Evolutionary conservation across 2,113 vertebrate species (phyloP), one percentile per base, ranked within the genome.

Genomic region (Corythoichthys haematopterus): DNA sequence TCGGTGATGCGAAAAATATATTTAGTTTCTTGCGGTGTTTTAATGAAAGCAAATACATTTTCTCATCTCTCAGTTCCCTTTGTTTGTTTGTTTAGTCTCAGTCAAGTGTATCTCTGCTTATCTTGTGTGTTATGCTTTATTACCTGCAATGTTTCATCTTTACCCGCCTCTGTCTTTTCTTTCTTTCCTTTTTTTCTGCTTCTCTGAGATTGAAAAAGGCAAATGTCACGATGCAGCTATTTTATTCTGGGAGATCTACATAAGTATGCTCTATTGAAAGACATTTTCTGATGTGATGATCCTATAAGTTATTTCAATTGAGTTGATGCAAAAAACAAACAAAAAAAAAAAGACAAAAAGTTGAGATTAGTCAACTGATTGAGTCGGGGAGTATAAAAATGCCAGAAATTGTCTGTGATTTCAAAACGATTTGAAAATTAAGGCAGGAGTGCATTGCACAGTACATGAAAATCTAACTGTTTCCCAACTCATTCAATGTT

Each of bases 211-310:
- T 15, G 35, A 13, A 58, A 58, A 58, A 58, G 56, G 56, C 35
- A 38, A 58, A 58, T 37, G 14, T 58, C 35, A 58, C 10, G 12
- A 2, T 37, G 33, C 56, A 58, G 50, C 53, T 20, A 9, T 38
- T 68, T 58, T 50, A 9, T 14, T n/a, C 9, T 37, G 53, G 37
- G 28, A 68, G n/a, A 62, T 65, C 15, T 46, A 60, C 33, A 59
- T 11, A 53, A 10, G 47, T 10, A 8, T 4, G 13, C 46, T 50
- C 3, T 68, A 38, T 60, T 66, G 28, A 6, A 7, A 52, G 1
- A 61, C 51, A 63, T 56, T 38, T 20, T 28, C 20, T 68, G 74
- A 10, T 47, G 43, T n/a, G 53, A 56, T 13, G 20, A 56, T 56
- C 33, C 28, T 56, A 35, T 56, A 56, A 56, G 10, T 35, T 13